phyloP scores from a whole-genome alignment of 1,140 invertebrate genomes.

The Epicauta chinensis region DNA sequence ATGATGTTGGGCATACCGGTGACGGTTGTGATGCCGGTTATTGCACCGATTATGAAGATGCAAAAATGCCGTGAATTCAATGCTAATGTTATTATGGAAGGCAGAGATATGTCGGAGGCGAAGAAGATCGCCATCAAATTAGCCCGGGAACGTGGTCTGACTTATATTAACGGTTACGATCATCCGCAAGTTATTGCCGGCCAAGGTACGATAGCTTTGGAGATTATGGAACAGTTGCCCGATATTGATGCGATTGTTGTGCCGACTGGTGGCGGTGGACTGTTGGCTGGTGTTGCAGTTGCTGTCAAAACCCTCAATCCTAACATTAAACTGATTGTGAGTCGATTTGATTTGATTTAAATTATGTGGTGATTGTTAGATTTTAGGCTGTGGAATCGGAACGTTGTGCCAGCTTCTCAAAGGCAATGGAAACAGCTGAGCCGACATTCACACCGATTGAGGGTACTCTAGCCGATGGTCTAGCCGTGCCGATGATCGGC shows the following conservation, averaged over 20 bases:
- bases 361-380: neutral
- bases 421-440: constrained; percentile 63
- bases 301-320: constrained; percentile 82
- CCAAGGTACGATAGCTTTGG: constrained; percentile 86
- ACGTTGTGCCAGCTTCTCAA: constrained; percentile 75
- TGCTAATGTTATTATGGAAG: constrained; percentile 78
- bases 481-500: constrained; percentile 85
- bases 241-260: constrained; percentile 72
- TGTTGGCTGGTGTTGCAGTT: constrained; percentile 80
- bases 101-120: constrained; percentile 79
- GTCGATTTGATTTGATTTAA: constrained; percentile 18
- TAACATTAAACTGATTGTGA: constrained; percentile 65
- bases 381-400: constrained; percentile 85
- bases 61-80: constrained; percentile 76
- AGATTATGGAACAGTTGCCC: constrained; percentile 80
- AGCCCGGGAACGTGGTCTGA: constrained; percentile 61
- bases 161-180: constrained; percentile 89
- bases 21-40: constrained; percentile 89
- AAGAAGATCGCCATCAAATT: constrained; percentile 71
- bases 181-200: constrained; percentile 91
- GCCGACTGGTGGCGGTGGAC: constrained; percentile 83
- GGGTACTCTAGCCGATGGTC: constrained; percentile 83
- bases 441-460: constrained; percentile 62
- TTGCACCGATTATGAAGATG: constrained; percentile 92
- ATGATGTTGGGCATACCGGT: constrained; percentile 71